Base-by-base conservation (phyloP, 2,888 invertebrate genomes). In the Noctua janthe region DNA sequence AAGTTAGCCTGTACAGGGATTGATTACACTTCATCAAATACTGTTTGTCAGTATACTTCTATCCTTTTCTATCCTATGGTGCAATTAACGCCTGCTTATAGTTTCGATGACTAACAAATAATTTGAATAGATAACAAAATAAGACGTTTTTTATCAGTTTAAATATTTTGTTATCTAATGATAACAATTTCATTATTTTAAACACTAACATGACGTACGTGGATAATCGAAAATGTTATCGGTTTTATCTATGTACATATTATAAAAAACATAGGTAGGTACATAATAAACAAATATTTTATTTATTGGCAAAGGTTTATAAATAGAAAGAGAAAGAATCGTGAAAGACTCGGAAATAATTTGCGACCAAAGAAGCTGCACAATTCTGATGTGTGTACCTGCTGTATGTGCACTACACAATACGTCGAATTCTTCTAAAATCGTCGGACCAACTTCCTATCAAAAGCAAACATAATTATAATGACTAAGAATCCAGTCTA, bases 401-500 rank as follows among this genome's bases (percentile, higher is more conserved):
- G 62, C 17, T 64, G 29, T 35, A 8, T 59, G 13, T 64, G 35
- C 10, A 17, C 29, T 29, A 29, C 7, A 29, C 29, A 29, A 62
- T 62, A 62, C 62, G 15, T 29, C 15, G 29, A 62, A 62, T 29
- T 62, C 29, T 62, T 64, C 17, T 64, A 35, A 7, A 64, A 64
- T 17, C 35, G 8, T 64, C 20, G 47, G 72, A 82, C 96, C 96
- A 23, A 94, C 94, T 78, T 96, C 96, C 96, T 96, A 83, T 69
- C 87, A 86, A 82, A 72, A 72, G 51, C 8, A 66, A 79, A 79
- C 7, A 54, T 29, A 35, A 71, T 54, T 35, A 39, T 29, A 43
- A 11, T 59, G 10, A 17, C 47, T 35, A 35, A 35, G 56, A 51
- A 59, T 59, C n/a, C 59, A 39, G 39, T 5, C 39, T 39, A 39